A percentile compares a stretch with the other conserved stretches of the same genome.
These are phyloP conservation scores for Hyposmocoma kahamanoa DNA, from an alignment of 1,140 invertebrate genomes.

Conservation along the genomic window DNA sequence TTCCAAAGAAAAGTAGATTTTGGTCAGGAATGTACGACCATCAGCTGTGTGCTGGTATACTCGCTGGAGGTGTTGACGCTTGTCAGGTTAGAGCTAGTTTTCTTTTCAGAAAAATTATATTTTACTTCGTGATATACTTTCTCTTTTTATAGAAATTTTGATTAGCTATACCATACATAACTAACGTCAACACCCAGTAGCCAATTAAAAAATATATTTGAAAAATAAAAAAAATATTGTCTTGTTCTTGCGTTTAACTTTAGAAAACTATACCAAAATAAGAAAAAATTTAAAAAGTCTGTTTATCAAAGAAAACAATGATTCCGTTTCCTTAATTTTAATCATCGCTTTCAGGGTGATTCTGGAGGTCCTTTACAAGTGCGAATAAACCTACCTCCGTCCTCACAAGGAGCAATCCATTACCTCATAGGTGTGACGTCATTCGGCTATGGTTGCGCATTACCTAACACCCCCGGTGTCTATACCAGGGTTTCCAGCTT, in stretches of 20 bases:
- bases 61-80: slow-evolving; percentile 24
- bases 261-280: too few relatives aligned
- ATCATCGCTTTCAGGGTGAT: slow-evolving; percentile 80
- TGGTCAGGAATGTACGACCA: slow-evolving; percentile 24
- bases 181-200: too few relatives aligned
- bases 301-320: too few relatives aligned
- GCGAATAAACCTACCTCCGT: background rate
- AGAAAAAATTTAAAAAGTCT: too few relatives aligned
- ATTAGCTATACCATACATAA: too few relatives aligned
- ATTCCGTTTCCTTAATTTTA: too few relatives aligned
- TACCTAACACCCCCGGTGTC: slow-evolving; percentile 82
- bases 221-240: too few relatives aligned
- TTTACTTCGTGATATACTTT: too few relatives aligned
- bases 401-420: background rate
- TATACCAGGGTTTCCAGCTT: slow-evolving; percentile 83
- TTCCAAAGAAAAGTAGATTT: slow-evolving; percentile 18
- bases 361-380: slow-evolving; percentile 79
- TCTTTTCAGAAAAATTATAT: too few relatives aligned
- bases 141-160: too few relatives aligned
- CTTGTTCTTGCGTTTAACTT: too few relatives aligned
- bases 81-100: slow-evolving; percentile 27
- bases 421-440: slow-evolving; percentile 78
- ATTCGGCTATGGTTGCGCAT: slow-evolving; percentile 82
- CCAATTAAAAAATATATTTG: too few relatives aligned
- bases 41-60: slow-evolving; percentile 27